phyloP scores from a whole-genome alignment of 1,140 invertebrate genomes.

The Cyclargus thomasi region DNA sequence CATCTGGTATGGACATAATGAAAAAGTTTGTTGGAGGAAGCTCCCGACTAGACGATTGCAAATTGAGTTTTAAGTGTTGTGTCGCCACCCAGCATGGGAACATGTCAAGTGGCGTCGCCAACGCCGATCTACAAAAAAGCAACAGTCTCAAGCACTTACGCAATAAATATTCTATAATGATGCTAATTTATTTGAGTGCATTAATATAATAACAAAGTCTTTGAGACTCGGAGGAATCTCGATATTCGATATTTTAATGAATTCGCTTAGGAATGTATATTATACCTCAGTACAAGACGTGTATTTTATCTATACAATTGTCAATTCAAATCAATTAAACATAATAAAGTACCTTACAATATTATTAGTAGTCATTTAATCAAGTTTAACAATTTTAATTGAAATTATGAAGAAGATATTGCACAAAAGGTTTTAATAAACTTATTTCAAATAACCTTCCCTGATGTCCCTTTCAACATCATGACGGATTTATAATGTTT shows the following conservation, averaged over 20 bases:
- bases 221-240: not conserved
- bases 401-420: too few species aligned
- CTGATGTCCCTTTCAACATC: not conserved
- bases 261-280: too few species aligned
- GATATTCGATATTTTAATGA: not conserved
- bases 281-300: too few species aligned
- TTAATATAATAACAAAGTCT: slow-evolving; percentile 18
- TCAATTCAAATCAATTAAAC: too few species aligned
- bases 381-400: too few species aligned
- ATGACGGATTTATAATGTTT: slow-evolving; percentile 19
- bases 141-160: slow-evolving; percentile 31
- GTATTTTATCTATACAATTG: too few species aligned
- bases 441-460: not conserved
- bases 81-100: slow-evolving; percentile 73
- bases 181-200: slow-evolving; percentile 24
- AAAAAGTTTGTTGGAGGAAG: slow-evolving; percentile 48
- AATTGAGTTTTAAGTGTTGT: slow-evolving; percentile 62
- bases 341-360: too few species aligned
- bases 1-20: slow-evolving; percentile 1
- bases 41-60: slow-evolving; percentile 61
- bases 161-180: slow-evolving; percentile 46
- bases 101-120: slow-evolving; percentile 53
- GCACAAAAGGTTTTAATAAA: not conserved
- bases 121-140: slow-evolving; percentile 34
- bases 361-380: too few species aligned